A percentile compares a stretch with the other conserved stretches of the same genome.
phyloP scores from a whole-genome alignment of 2,888 invertebrate genomes.

The Dysmachus trigonus region DNA sequence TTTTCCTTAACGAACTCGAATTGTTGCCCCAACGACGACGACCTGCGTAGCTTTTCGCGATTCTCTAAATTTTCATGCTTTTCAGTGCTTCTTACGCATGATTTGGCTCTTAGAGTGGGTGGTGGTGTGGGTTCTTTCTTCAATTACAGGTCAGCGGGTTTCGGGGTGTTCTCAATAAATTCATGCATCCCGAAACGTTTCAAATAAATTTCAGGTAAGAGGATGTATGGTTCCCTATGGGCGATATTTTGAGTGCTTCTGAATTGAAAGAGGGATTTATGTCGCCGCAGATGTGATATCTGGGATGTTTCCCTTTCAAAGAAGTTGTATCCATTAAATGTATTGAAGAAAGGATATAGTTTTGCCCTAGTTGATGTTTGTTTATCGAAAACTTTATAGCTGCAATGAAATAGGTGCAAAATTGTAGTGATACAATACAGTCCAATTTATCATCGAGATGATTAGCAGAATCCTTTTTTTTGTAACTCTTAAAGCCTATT shows the following conservation, averaged over 20 bases:
- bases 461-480: not conserved
- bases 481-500: not conserved
- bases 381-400: not conserved
- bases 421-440: not conserved
- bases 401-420: not conserved
- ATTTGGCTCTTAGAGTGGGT: not conserved
- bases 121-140: not conserved
- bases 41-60: not conserved
- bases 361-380: not conserved
- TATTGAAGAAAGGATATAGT: not conserved
- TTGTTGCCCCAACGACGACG: not conserved
- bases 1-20: not conserved
- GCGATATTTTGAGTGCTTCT: not conserved
- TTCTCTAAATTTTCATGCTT: not conserved
- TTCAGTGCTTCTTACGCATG: not conserved
- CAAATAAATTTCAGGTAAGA: not conserved
- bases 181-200: not conserved
- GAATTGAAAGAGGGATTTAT: not conserved
- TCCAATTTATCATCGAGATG: not conserved
- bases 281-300: not conserved
- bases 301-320: not conserved
- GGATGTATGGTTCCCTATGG: not conserved
- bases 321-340: not conserved
- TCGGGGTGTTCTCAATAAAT: not conserved
- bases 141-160: not conserved